Base-by-base conservation (phyloP, 2,797 vertebrate genomes). In the Acanthopagrus latus region DNA sequence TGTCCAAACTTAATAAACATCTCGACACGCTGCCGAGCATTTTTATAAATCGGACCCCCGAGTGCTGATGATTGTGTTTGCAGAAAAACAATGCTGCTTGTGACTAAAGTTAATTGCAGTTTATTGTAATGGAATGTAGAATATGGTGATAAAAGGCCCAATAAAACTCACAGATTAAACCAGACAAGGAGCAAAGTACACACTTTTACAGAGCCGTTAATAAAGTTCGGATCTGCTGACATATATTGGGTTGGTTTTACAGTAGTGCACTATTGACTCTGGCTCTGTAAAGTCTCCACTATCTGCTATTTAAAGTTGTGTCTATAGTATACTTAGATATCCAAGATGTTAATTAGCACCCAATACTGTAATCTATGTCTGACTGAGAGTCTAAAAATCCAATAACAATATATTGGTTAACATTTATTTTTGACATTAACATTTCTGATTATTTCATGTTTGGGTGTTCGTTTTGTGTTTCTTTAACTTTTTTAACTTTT, bases 101-200 rank as follows among this genome's bases (percentile, higher is more conserved):
- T 67, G 44, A 80, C 38, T 54, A n/a, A 55, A 86, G 80, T 55
- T 83, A 85, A 91, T 73, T 75, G 66, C 47, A 73, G 64, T 89
- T 89, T 83, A 84, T 66, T 84, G 66, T 81, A 85, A 89, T 85
- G 67, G 80, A 65, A 86, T 50, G 50, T 56, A 64, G 68, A 83
- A 84, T 64, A 81, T 54, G 70, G 81, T 56, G 78, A 86, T 89
- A 85, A 84, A 90, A 82, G 70, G 17, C 11, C n/a, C 14, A 70
- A 58, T 87, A 81, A 88, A 91, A 72, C 16, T 41, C 29, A 70
- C 59, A 86, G 67, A 74, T 85, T 76, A 90, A 87, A 78, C 14
- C 5, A 27, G 56, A 68, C 33, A 50, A 52, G 66, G 64, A 64
- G 71, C 58, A 83, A 72, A 81, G 66, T 76, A 16, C 68, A 85